Base-by-base conservation (phyloP, 2,113 vertebrate species). In the Sprattus sprattus region DNA sequence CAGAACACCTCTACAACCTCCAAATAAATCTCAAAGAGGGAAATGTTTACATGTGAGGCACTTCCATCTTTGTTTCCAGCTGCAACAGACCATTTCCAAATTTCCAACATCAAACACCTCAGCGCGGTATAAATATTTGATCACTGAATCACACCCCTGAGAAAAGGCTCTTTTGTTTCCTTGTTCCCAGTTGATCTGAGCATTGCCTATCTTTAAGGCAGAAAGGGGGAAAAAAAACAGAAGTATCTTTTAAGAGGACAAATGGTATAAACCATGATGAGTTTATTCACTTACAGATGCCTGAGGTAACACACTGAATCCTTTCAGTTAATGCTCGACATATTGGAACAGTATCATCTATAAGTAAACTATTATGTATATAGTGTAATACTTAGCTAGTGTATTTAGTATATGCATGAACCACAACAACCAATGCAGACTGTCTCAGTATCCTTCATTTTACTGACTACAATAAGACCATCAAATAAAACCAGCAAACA, bases 91-190 rank as follows among this genome's bases (percentile, higher is more conserved):
- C 81, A n/a, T 47, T 84, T 78, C 82, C 81, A 80, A 4, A 50
- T 67, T 84, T 45, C 82, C 85, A 89, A 89, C 90, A 89, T 87
- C 82, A 92, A 90, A 91, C 85, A 85, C 85, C 87, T 87, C 83
- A 49, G 85, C 91, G 90, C 64, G 83, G 67, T 83, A 88, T 91
- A 89, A 93, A 93, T 92, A 92, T 93, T 90, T 92, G 45, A 92
- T 85, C 85, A 85, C 57, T 88, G 47, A 89, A 86, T 91, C 87
- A 80, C 64, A 28, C 84, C 89, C 91, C 89, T 82, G 84, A 84
- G 81, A 46, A 88, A 82, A 49, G 25, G 22, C 45, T n/a, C 81
- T 84, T 87, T 92, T 89, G 89, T 89, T 90, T 78, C 83, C 86
- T 28, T 45, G 45, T 64, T 84, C 87, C 88, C 87, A 81, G 84